These are phyloP conservation scores for Rhagium mordax DNA, from an alignment of 2,888 invertebrate genomes.

Conservation along the genomic window DNA sequence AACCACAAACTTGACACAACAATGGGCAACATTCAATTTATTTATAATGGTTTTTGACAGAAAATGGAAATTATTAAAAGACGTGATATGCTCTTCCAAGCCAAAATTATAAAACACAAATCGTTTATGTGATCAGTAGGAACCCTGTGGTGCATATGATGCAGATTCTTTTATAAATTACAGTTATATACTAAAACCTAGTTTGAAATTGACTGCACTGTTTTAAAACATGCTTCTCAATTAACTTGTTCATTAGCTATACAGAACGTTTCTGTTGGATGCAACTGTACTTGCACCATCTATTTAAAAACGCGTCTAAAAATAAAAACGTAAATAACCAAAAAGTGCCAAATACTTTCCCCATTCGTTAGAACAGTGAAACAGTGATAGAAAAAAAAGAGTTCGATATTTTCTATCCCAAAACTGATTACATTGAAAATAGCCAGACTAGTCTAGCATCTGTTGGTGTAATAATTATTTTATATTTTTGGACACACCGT, in stretches of 20 bases:
- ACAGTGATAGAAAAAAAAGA: background rate
- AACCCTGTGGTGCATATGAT: no score
- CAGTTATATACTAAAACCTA: no score
- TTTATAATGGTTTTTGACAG: no score
- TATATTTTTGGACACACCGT: constrained; percentile 46
- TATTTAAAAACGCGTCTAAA: background rate
- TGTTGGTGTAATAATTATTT: constrained; percentile 46
- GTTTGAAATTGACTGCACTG: no score
- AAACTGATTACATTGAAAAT: constrained; percentile 33
- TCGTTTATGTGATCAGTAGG: no score
- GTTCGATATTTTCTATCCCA: constrained; percentile 11
- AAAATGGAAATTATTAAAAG: no score
- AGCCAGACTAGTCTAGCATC: constrained; percentile 50
- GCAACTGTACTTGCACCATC: background rate
- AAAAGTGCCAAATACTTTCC: constrained; percentile 14
- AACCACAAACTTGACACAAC: no score
- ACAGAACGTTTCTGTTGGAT: background rate
- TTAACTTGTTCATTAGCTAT: background rate
- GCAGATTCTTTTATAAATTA: no score
- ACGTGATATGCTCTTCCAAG: no score
- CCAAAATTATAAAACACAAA: no score
- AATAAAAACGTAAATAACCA: background rate
- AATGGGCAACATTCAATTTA: no score
- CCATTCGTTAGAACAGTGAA: constrained; percentile 10
- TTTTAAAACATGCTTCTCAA: no score